Evolutionary conservation across 2,797 vertebrate species (phyloP), one percentile per base, ranked within the genome.

Genomic region (Dendrocincla fuliginosa): DNA sequence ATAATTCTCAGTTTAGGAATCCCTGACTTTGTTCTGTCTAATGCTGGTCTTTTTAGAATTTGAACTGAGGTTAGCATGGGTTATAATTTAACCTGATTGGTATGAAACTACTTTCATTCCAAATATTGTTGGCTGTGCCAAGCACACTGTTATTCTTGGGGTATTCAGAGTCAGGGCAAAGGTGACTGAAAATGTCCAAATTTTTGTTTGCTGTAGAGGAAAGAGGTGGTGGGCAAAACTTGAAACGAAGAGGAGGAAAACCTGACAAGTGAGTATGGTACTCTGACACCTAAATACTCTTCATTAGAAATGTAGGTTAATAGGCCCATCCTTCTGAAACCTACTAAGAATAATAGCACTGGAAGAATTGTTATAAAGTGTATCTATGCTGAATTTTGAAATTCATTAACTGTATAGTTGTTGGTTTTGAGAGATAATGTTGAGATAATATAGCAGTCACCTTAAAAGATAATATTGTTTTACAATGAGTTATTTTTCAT

Each of bases 21-120:
- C 25, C 4, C 11, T 47, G 78, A 47, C 0, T 9, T 65, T 68
- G 76, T 68, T 75, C 39, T 71, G 10, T 57, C 13, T 65, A 33
- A 65, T 65, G 39, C 39, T 79, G 27, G 33, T 85, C 64, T 56
- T 44, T 35, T 49, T 50, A 95, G 90, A 92, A 89, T 80, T 94
- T 92, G 78, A 35, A 85, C 71, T 74, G 84, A 84, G 37, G 30
- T 30, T 79, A 83, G 37, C 39, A 60, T 22, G 24, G 64, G 74
- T 96, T 95, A 80, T 63, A 96, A 75, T 94, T 96, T 97, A 97
- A 97, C 86, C 76, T 49, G 56, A 82, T 82, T 89, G 93, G 93
- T 84, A 96, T 84, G 93, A 96, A 93, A 44, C 71, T 79, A 28
- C 16, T 92, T 92, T 87, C 47, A 44, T 87, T 70, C 60, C 60